Conservation (phyloP, 2,888 invertebrate species). For the Nasonovia ribisnigri region DNA sequence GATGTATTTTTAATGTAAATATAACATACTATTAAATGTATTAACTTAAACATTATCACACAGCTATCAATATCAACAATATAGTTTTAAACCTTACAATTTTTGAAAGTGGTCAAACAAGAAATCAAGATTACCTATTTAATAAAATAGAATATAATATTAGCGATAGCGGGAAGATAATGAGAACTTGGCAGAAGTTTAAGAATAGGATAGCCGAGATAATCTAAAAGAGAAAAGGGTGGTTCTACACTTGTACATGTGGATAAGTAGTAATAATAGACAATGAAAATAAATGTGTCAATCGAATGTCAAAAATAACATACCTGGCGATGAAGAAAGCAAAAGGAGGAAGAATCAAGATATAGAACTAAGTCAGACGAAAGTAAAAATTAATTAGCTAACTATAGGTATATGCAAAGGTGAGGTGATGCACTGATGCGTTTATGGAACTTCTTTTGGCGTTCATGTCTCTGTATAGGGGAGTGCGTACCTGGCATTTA, state of each 20-base stretch:
- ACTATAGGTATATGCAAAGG: neutral
- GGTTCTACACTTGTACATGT: neutral
- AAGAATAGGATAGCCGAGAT: neutral
- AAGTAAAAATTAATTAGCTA: neutral
- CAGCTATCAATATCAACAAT: neutral
- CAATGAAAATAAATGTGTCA: neutral
- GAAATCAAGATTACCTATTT: neutral
- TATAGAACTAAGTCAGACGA: neutral
- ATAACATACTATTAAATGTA: neutral
- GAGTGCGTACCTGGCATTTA: neutral
- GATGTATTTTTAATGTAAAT: neutral
- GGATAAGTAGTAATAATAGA: neutral
- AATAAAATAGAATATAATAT: neutral
- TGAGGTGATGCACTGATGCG: neutral
- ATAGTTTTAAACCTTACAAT: neutral
- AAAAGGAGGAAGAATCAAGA: neutral
- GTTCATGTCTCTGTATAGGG: neutral
- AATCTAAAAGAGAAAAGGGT: neutral
- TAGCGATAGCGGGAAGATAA: neutral
- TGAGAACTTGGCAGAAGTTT: neutral
- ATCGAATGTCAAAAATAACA: neutral
- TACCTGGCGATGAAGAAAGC: neutral
- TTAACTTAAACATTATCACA: neutral
- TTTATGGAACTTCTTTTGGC: neutral
- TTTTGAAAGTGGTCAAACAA: neutral